Conservation (phyloP, 2,888 invertebrate genomes). For the Meteorus colon region DNA sequence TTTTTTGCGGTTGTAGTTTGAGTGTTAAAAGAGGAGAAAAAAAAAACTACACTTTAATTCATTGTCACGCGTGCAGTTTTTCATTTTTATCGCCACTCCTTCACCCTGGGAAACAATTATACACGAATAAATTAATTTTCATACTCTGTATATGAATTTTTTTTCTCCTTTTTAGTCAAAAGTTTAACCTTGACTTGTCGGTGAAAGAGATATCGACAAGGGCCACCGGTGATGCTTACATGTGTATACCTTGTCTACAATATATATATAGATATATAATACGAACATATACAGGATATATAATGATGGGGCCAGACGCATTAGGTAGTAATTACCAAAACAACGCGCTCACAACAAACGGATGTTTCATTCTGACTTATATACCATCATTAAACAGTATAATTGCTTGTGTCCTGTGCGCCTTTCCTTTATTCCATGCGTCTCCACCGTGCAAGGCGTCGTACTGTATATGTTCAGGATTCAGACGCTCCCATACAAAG, state of each 20-base stretch:
- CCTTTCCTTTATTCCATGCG: constrained; percentile 58
- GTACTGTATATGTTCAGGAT: constrained; percentile 12
- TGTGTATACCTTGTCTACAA: constrained; percentile 28
- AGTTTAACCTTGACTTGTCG: constrained; percentile 24
- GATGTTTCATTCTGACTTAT: constrained; percentile 62
- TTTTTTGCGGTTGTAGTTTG: constrained; percentile 22
- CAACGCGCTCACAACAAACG: constrained; percentile 60
- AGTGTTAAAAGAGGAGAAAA: neutral
- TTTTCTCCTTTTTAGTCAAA: constrained; percentile 3
- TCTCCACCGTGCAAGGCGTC: constrained; percentile 14
- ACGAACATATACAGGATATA: constrained; percentile 40
- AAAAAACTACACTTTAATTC: constrained; percentile 47
- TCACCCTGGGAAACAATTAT: too few species aligned
- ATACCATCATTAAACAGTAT: constrained; percentile 68
- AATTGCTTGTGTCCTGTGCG: constrained; percentile 66
- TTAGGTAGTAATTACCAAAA: constrained; percentile 66
- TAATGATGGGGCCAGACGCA: constrained; percentile 49
- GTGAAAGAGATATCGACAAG: constrained; percentile 7
- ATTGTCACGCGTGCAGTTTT: constrained; percentile 24
- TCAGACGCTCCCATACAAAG: constrained; percentile 34
- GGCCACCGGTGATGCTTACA: constrained; percentile 32
- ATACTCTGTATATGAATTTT: neutral
- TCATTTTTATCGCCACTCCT: too few species aligned
- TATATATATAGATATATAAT: constrained; percentile 7
- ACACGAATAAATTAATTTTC: too few species aligned